These are phyloP conservation scores for Lordiphosa mommai DNA, from an alignment of 1,140 invertebrate species.

Conservation along the genomic window DNA sequence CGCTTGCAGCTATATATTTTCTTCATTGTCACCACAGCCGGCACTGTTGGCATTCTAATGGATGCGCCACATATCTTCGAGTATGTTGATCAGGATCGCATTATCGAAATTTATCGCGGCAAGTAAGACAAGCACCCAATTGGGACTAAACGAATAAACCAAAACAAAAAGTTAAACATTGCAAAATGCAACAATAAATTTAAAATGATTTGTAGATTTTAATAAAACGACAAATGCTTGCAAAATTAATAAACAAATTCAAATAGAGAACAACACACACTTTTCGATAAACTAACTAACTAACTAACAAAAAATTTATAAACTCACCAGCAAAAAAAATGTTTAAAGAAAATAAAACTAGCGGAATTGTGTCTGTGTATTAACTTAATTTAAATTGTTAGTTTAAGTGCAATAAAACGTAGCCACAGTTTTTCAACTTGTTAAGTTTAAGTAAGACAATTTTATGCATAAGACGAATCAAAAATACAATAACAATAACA, in stretches of 20 bases:
- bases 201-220: conserved; percentile 68
- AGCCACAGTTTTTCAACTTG: conserved; percentile 55
- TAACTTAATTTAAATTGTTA: conserved; percentile 35
- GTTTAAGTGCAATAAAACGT: conserved; percentile 59
- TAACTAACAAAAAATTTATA: conserved; percentile 10
- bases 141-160: conserved; percentile 15
- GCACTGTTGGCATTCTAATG: conserved; percentile 98
- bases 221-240: conserved; percentile 35
- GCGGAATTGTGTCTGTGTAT: conserved; percentile 54
- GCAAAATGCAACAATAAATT: conserved; percentile 74
- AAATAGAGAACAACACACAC: conserved; percentile 16
- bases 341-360: conserved; percentile 27
- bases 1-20: conserved; percentile 98
- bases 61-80: conserved; percentile 99
- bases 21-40: conserved; percentile 97
- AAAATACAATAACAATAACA: conserved; percentile 1
- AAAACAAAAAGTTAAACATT: conserved; percentile 68
- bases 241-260: no score
- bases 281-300: conserved; percentile 6
- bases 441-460: conserved; percentile 53
- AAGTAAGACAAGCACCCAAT: conserved; percentile 83
- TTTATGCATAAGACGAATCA: conserved; percentile 28
- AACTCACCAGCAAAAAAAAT: conserved; percentile 31
- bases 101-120: conserved; percentile 96
- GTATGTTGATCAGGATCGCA: conserved; percentile 97